Base-by-base conservation (phyloP, 1,140 invertebrate genomes). In the Linepithema humile region DNA sequence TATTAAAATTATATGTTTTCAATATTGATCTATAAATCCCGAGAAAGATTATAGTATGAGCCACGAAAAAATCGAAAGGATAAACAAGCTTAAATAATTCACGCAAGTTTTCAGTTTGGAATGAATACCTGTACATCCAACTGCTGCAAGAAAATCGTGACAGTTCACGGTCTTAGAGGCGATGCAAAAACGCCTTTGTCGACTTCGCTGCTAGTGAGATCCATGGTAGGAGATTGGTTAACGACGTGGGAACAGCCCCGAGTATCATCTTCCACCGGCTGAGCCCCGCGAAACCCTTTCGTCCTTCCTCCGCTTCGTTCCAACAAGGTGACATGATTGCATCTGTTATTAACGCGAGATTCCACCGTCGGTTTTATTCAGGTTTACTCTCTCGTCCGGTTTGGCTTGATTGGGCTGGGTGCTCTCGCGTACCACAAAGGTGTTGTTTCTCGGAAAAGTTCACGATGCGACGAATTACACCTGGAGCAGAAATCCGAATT, bases 161-260 rank as follows among this genome's bases (percentile, higher is more conserved):
- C 40, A 20, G 32, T 69, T 17, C 40, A 4, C 50, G 60, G 12
- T 48, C 72, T 77, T 70, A 45, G 40, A 40, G 17, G 20, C 15
- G 45, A 83, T 77, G 78, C 48, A 75, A 87, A 87, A 87, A 85
- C 74, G 35, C 57, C 48, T 57, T 69, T 55, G 77, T 45, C 40
- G 45, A 57, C 50, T 60, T 70, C 35, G 29, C 43, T 50, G 40
- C 48, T 38, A 77, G 43, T 15, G 50, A 69, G 85, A 82, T 72
- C 48, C 48, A 55, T 12, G 15, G 59, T 59, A 35, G 86, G 87
- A 35, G 82, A 82, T 70, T 84, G 85, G 82, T 59, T 69, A 89
- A 89, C 85, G 78, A 85, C 88, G 83, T 77, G 88, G 85, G 87
- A 89, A 89, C 80, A 85, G 72, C 53, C 57, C 60, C 40, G 60